Percentiles rank a stretch among this genome's conserved stretches.
phyloP scores from a whole-genome alignment of 2,113 vertebrate genomes.

The rat (Rattus norvegicus) region GRCr8 NC_086028.1:59960001-59960500 shows the following conservation, averaged over 20 bases:
- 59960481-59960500: too few relatives aligned
- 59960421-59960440: background rate
- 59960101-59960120: background rate
- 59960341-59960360: background rate
- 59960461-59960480: background rate
- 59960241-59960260: background rate
- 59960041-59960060: background rate
- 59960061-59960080: background rate
- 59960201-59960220: background rate
- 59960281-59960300: background rate
- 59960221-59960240: background rate
- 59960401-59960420: background rate
- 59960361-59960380: background rate
- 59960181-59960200: background rate
- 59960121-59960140: background rate
- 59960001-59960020: background rate
- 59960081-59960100: background rate
- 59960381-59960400: background rate
- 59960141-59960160: background rate
- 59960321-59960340: background rate
- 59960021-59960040: background rate
- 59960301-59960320: background rate
- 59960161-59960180: background rate
- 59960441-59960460: background rate
- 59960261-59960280: background rate